Percentiles rank a stretch among this genome's conserved stretches.
These are phyloP conservation scores for Atopsyche davidsoni DNA, from an alignment of 1,140 invertebrate genomes.

Conservation along the genomic window DNA sequence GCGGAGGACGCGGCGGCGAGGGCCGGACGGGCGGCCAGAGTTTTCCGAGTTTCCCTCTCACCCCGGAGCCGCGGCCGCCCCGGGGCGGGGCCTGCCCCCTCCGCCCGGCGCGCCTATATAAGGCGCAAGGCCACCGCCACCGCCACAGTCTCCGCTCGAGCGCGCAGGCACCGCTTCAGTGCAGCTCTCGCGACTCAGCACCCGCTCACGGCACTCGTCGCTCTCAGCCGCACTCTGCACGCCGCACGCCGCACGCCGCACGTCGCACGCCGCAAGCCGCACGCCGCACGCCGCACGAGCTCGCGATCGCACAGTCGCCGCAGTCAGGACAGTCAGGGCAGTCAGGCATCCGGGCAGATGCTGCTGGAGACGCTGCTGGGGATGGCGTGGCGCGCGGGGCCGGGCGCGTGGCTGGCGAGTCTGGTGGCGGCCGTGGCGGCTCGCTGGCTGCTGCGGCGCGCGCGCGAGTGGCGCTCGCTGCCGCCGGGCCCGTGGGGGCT, in stretches of 20 bases:
- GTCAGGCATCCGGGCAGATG: too few relatives aligned
- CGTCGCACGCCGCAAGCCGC: too few relatives aligned
- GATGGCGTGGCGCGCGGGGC: conserved; percentile 33
- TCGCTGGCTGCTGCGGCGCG: conserved; percentile 47
- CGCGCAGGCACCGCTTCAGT: conserved; percentile 4
- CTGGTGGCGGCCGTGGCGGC: conserved; percentile 52
- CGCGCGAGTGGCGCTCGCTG: conserved; percentile 50
- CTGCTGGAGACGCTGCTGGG: conserved; percentile 30
- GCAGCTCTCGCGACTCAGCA: too few relatives aligned
- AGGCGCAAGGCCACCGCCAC: conserved; percentile 26
- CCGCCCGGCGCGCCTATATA: conserved; percentile 23
- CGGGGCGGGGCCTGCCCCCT: conserved; percentile 2
- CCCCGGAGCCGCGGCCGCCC: background rate
- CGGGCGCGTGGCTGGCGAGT: conserved; percentile 36
- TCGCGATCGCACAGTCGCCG: too few relatives aligned
- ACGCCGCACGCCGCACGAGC: too few relatives aligned
- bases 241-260: too few relatives aligned
- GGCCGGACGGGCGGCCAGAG: too few relatives aligned
- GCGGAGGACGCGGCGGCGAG: too few relatives aligned
- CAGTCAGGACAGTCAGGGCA: too few relatives aligned
- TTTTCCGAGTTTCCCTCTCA: too few relatives aligned
- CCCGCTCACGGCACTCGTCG: too few relatives aligned
- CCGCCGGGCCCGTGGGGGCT: conserved; percentile 83
- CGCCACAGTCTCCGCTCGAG: conserved; percentile 23
- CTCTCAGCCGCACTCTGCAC: too few relatives aligned